These are phyloP conservation scores for Chionoecetes opilio DNA, from an alignment of 1,140 invertebrate species.

Conservation along the genomic window DNA sequence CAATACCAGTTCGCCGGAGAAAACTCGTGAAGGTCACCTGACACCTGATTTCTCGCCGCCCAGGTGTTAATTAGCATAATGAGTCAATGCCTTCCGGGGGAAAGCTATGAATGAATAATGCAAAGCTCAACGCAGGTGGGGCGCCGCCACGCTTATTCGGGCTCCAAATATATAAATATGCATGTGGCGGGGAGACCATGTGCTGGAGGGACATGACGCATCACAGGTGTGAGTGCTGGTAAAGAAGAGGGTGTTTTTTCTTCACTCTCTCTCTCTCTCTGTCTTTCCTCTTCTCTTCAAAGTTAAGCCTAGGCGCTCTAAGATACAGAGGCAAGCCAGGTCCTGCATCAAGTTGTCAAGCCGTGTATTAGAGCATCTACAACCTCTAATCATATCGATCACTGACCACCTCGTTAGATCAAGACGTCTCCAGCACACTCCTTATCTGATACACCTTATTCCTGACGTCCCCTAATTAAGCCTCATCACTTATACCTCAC, in stretches of 20 bases:
- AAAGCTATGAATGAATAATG: constrained; percentile 31
- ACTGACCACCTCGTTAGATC: not conserved
- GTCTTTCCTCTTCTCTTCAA: constrained; percentile 44
- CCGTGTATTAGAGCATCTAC: not conserved
- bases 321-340: too few relatives aligned
- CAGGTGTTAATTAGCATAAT: constrained; percentile 30
- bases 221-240: not conserved
- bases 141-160: not conserved
- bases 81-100: not conserved
- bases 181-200: not conserved
- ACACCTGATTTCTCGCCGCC: not conserved
- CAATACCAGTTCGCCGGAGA: not conserved
- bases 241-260: not conserved
- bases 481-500: not conserved
- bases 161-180: constrained; percentile 12
- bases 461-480: constrained; percentile 7
- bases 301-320: too few relatives aligned
- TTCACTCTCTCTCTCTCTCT: not conserved
- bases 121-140: not conserved
- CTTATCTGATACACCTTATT: not conserved
- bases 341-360: not conserved
- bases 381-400: not conserved
- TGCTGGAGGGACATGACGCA: not conserved
- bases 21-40: not conserved
- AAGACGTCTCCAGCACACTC: not conserved